Evolutionary conservation across 2,888 invertebrate genomes (phyloP), one percentile per base, ranked within the genome.

Genomic region (Hylaea fasciaria): DNA sequence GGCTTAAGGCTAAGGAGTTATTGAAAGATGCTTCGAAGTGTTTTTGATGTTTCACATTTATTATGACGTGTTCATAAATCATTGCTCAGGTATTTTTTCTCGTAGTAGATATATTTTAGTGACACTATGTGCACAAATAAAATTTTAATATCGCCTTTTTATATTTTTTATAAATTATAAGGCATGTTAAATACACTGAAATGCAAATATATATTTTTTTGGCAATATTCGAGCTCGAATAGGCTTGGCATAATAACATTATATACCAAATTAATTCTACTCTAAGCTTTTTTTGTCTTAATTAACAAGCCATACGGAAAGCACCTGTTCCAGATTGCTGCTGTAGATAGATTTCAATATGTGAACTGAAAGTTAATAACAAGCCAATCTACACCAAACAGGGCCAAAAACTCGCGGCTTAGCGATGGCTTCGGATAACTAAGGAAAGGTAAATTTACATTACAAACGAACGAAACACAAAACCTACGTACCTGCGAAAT

Each of bases 381-480:
- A 71, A 72, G 64, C 65, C 66, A 63, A 66, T 73, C 63, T 50
- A 54, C 37, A 66, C 64, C 64, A 64, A 69, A 65, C 71, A 65
- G 66, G 66, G 68, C 64, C 70, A 65, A 68, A 73, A 76, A 76
- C 78, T 80, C 73, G 76, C 74, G 76, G 69, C 66, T 50, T 40
- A 22, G 17, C 41, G 46, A 50, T 55, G 41, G 72, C 63, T 71
- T 69, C 64, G 66, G 77, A 78, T 80, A 81, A 82, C 83, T 81
- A 80, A 85, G 80, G 80, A 78, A 79, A 81, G 78, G 83, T 81
- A 80, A 80, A 86, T 86, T 86, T 85, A 82, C 86, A 86, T 86
- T 77, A 81, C 84, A 86, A 85, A 86, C 83, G 84, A 81, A 76
- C 72, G 76, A 80, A 82, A 81, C 74, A 78, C 78, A 76, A 80